These are phyloP conservation scores for Octodonta nipae DNA, from an alignment of 2,888 invertebrate genomes.

Conservation along the genomic window DNA sequence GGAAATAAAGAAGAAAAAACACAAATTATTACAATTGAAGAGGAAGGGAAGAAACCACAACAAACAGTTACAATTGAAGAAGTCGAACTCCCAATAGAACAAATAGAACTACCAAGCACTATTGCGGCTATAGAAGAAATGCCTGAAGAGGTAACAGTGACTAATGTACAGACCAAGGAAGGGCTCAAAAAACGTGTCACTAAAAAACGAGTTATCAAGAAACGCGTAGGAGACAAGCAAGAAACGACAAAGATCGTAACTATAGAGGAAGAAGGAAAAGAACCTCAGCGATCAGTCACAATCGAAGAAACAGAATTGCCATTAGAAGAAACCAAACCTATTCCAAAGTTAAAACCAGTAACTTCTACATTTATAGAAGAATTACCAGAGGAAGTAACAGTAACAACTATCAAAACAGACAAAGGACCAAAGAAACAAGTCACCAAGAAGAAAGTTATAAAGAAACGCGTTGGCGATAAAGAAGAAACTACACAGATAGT, in stretches of 20 bases:
- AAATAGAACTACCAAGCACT: slow-evolving; percentile 22
- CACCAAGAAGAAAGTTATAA: slow-evolving; percentile 28
- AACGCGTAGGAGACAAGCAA: slow-evolving; percentile 28
- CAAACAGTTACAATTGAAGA: slow-evolving; percentile 24
- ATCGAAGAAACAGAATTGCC: slow-evolving; percentile 23
- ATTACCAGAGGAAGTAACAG: slow-evolving; percentile 18
- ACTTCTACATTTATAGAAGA: slow-evolving; percentile 16
- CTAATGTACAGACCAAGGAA: slow-evolving; percentile 11
- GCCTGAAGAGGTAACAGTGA: slow-evolving; percentile 9
- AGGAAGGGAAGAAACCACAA: slow-evolving; percentile 24
- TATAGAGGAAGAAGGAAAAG: slow-evolving; percentile 18
- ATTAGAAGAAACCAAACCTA: slow-evolving; percentile 21
- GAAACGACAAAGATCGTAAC: slow-evolving; percentile 30
- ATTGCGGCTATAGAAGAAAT: slow-evolving; percentile 19
- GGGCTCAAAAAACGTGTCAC: slow-evolving; percentile 15
- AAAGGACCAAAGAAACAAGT: slow-evolving; percentile 15
- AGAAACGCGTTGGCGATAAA: slow-evolving; percentile 27
- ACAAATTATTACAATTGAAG: slow-evolving; percentile 25
- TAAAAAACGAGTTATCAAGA: slow-evolving; percentile 28
- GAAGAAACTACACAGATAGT: slow-evolving; percentile 26
- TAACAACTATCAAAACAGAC: slow-evolving; percentile 13
- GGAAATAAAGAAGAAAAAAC: slow-evolving; percentile 28
- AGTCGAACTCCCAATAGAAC: slow-evolving; percentile 15
- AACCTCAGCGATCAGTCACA: slow-evolving; percentile 19
- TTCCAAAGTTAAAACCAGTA: slow-evolving; percentile 13